A percentile compares a stretch with the other conserved stretches of the same genome.
Evolutionary conservation across 2,113 vertebrate species (phyloP).

Genomic region (Melanostigma gelatinosum): DNA sequence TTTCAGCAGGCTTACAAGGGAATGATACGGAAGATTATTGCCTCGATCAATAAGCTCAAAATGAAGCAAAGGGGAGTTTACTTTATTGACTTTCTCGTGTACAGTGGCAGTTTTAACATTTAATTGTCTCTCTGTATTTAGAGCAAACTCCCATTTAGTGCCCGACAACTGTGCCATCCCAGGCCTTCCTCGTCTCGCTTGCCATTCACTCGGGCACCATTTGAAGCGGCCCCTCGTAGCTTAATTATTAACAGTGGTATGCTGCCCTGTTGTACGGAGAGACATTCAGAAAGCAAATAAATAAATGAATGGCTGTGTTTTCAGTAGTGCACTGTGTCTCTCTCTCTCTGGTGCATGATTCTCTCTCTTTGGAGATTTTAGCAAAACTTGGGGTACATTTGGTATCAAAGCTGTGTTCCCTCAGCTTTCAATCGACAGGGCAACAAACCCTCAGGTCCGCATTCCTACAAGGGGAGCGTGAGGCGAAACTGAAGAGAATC

Average conservation of each 20-base stretch:
- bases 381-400: constrained; percentile 77
- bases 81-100: constrained; percentile 86
- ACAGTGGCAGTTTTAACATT: constrained; percentile 87
- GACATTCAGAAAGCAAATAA: constrained; percentile 80
- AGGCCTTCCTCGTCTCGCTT: constrained; percentile 55
- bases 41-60: constrained; percentile 87
- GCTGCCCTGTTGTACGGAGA: constrained; percentile 76
- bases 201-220: constrained; percentile 74
- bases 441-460: constrained; percentile 77
- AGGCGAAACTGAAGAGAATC: constrained; percentile 78
- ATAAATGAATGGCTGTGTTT: constrained; percentile 81
- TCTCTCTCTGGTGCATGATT: constrained; percentile 74
- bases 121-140: constrained; percentile 87
- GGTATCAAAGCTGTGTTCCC: constrained; percentile 81
- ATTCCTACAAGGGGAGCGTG: constrained; percentile 73
- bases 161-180: constrained; percentile 69
- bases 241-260: constrained; percentile 83
- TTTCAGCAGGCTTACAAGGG: constrained; percentile 84
- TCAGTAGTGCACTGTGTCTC: constrained; percentile 64
- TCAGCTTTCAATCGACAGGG: constrained; percentile 78
- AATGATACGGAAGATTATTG: constrained; percentile 88
- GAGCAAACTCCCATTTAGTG: constrained; percentile 82
- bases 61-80: constrained; percentile 87
- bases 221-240: constrained; percentile 77
- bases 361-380: constrained; percentile 67